Evolutionary conservation across 92 coral and sea anemone genomes (phyloP).

Genomic region (Pocillopora grandis): DNA sequence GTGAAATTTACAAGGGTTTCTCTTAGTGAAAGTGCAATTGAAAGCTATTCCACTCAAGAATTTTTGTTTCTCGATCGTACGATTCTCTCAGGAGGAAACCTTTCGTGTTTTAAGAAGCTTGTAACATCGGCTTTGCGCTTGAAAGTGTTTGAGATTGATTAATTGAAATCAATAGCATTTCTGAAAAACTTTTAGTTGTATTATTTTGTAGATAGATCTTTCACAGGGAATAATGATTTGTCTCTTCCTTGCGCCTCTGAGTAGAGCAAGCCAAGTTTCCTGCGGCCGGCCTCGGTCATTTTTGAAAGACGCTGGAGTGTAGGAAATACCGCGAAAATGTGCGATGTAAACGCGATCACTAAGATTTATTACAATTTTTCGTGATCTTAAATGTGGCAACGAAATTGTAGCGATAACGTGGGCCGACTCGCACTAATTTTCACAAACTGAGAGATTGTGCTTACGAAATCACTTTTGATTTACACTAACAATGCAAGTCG

Average conservation of each 20-base stretch:
- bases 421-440: neutral
- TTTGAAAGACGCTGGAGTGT: neutral
- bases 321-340: neutral
- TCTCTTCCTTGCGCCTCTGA: neutral
- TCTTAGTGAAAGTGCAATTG: no score
- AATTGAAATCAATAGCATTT: neutral
- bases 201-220: neutral
- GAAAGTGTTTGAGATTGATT: neutral
- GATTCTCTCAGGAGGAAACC: neutral
- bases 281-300: no score
- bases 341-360: neutral
- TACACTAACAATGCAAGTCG: conserved; percentile 9
- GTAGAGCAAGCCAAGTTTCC: no score
- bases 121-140: neutral
- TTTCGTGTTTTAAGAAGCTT: neutral
- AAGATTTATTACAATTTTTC: neutral
- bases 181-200: neutral
- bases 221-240: neutral
- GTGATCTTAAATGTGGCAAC: neutral
- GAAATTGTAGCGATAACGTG: neutral
- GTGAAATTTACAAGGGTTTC: no score
- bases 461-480: conserved; percentile 29
- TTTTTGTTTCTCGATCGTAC: neutral
- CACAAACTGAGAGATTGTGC: conserved; percentile 10
- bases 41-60: no score